Base-by-base conservation (phyloP, 2,888 invertebrate genomes). In the Athalia rosae region DNA sequence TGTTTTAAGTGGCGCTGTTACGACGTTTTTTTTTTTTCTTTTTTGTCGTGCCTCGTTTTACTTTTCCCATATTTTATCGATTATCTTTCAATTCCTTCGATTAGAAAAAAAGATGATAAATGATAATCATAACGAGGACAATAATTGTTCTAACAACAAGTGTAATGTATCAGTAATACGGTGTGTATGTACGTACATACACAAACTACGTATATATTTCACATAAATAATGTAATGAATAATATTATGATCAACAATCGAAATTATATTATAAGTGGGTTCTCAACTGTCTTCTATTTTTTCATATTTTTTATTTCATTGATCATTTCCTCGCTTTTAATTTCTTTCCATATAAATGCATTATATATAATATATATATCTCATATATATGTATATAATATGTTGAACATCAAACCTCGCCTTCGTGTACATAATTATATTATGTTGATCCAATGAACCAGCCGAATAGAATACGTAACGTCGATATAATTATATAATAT, bases 371-470 rank as follows among this genome's bases (percentile, higher is more conserved):
- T 28, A 28, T 28, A 28, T 28, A 59, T n/a, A 67, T 50, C 9
- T 28, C 67, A 53, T 67, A 53, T 67, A 71, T 45, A 59, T 56
- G 43, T 53, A 41, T 63, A 63, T 41, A 63, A 61, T 63, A 47
- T 45, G 47, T 28, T 67, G 50, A 74, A 74, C 74, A 74, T 74
- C 48, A 74, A 74, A 74, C 28, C 71, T 28, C 28, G 4, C n/a
- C 58, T 58, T 43, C 58, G 45, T 74, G 47, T 74, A 74, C 61
- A 62, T 74, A 74, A 74, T 67, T 71, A 74, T 62, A 56, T 59
- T 83, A 80, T 83, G 83, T 87, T 87, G 87, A 86, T 87, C 87
- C 86, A 87, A 87, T 84, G 86, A 87, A 87, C 86, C 87, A 87
- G 86, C 86, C 85, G 78, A 83, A 81, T 80, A 79, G 81, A 84